Percentiles rank a stretch among this genome's conserved stretches.
Conservation (phyloP, 1,140 invertebrate genomes). For the Venturia canescens region DNA sequence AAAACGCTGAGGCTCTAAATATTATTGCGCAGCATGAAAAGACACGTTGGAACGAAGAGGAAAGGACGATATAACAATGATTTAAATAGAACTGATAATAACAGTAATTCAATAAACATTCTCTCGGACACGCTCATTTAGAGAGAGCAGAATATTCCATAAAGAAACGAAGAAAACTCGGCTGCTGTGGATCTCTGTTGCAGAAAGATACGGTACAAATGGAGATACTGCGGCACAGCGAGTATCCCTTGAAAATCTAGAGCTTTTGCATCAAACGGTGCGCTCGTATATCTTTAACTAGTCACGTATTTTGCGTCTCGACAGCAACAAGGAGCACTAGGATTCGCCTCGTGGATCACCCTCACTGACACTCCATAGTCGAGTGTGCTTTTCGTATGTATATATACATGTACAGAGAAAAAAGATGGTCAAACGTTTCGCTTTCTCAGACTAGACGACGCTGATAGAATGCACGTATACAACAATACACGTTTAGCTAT, state of each 20-base stretch:
- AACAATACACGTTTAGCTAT: not conserved
- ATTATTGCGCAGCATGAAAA: no score
- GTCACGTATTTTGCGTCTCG: constrained; percentile 26
- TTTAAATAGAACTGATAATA: not conserved
- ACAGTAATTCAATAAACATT: not conserved
- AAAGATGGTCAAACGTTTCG: not conserved
- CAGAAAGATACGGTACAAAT: not conserved
- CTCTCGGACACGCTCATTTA: not conserved
- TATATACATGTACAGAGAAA: no score
- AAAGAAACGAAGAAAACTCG: not conserved
- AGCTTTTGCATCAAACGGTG: constrained; percentile 1
- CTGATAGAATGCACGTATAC: no score
- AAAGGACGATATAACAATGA: not conserved
- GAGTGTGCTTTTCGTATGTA: no score
- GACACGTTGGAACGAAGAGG: no score
- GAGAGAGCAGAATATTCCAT: not conserved
- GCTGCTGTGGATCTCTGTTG: not conserved
- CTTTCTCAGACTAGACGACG: no score
- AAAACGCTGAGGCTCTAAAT: no score
- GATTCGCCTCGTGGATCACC: no score
- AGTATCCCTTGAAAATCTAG: constrained; percentile 6
- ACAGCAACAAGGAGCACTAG: not conserved
- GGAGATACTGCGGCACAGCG: not conserved
- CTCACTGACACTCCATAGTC: no score
- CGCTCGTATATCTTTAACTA: constrained; percentile 5